Base-by-base conservation (phyloP, 2,888 invertebrate genomes). In the Platycheirus rosarum region DNA sequence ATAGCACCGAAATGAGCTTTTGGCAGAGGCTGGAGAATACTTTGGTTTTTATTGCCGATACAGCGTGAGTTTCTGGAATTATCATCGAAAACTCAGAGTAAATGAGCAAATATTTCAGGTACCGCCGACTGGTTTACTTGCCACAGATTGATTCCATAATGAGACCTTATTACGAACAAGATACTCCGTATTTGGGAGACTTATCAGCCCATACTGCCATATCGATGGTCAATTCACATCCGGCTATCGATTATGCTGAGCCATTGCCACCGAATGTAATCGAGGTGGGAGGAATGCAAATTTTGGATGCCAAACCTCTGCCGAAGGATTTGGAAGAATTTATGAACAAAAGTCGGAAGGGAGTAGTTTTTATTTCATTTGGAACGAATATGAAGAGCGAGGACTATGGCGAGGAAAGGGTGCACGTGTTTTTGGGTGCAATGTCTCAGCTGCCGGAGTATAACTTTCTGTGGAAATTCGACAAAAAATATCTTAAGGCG, bases 381-480 rank as follows among this genome's bases (percentile, higher is more conserved):
- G 89, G 89, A 7, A 87, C 88, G 0, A 88, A 88, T 48, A 71
- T 89, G 5, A 80, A 87, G 2, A 84, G 85, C 9, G 76, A 84
- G 1, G 57, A 76, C 40, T 14, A 80, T 2, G 86, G 86, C 2
- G 6, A 73, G 0, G 57, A 85, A 13, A 84, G 85, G n/a, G 80
- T 84, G 3, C 60, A 84, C 4, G 86, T 86, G 0, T 60, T 80
- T 23, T 3, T 76, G 8, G 16, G 13, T 23, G 76, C 76, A 11
- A 87, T 91, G 32, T 40, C 77, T 9, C 73, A 87, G 14, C 82
- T 90, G 20, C 84, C 85, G 0, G 86, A 89, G 2, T 89, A 88
- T 69, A 87, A 88, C 16, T 90, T 91, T 13, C 48, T 91, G 6
- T 91, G 89, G 90, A 91, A 90, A 85, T 87, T 87, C 32, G 87